phyloP scores from a whole-genome alignment of 2,113 vertebrate species.

The Oryzias curvinotus region DNA sequence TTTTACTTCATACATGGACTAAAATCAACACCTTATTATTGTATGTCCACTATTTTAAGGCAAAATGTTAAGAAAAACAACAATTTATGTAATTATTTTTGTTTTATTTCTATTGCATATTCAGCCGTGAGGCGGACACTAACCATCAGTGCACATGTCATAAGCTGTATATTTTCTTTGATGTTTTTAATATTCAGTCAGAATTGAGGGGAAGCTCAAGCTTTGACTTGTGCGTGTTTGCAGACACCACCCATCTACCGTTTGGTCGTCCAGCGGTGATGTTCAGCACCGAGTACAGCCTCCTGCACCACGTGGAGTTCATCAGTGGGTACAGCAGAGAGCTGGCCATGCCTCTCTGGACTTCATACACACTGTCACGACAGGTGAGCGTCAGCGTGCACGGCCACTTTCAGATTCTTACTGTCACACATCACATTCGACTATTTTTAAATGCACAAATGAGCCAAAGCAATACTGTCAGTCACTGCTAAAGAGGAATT shows the following conservation, averaged over 20 bases:
- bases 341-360: slow-evolving; percentile 92
- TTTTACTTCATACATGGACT: too few relatives aligned
- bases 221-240: not conserved
- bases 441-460: too few relatives aligned
- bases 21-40: not conserved
- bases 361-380: slow-evolving; percentile 85
- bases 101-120: too few relatives aligned
- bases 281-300: slow-evolving; percentile 85
- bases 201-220: too few relatives aligned
- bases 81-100: not conserved
- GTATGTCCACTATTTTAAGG: not conserved
- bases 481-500: too few relatives aligned
- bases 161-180: too few relatives aligned
- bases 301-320: slow-evolving; percentile 89
- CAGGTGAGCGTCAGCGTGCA: slow-evolving; percentile 74
- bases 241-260: slow-evolving; percentile 86
- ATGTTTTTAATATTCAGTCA: too few relatives aligned
- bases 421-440: too few relatives aligned
- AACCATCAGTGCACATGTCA: too few relatives aligned
- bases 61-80: not conserved
- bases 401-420: too few relatives aligned
- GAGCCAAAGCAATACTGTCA: too few relatives aligned
- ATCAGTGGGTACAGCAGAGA: slow-evolving; percentile 91
- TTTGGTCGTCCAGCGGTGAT: slow-evolving; percentile 91
- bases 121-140: too few relatives aligned